Evolutionary conservation across 2,888 invertebrate genomes (phyloP).

Genomic region (Oscheius myriophilus): DNA sequence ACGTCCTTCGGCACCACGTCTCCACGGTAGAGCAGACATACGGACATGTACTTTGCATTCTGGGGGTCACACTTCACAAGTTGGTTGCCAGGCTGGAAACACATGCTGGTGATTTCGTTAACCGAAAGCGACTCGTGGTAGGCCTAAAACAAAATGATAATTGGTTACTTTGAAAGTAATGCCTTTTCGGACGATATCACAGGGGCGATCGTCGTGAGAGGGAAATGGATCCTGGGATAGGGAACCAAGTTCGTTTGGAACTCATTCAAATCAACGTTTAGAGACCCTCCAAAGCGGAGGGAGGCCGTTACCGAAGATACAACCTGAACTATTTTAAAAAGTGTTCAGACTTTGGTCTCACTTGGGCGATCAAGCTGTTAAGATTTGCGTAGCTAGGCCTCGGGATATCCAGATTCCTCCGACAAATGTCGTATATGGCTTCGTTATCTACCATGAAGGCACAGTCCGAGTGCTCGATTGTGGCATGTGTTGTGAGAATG

Average conservation of each 20-base stretch:
- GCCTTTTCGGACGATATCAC: slow-evolving; percentile 60
- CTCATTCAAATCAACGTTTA: slow-evolving; percentile 87
- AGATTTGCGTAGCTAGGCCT: slow-evolving; percentile 86
- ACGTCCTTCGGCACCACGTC: slow-evolving; percentile 93
- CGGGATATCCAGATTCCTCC: slow-evolving; percentile 74
- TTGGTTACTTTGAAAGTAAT: background rate
- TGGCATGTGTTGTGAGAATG: slow-evolving; percentile 92
- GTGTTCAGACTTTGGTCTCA: slow-evolving; percentile 2
- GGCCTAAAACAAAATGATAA: too few relatives aligned
- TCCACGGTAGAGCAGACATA: slow-evolving; percentile 77
- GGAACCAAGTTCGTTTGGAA: slow-evolving; percentile 79
- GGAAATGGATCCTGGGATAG: slow-evolving; percentile 90
- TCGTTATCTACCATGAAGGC: slow-evolving; percentile 92
- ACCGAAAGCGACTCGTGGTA: slow-evolving; percentile 61
- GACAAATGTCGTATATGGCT: slow-evolving; percentile 87
- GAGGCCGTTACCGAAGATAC: slow-evolving; percentile 88
- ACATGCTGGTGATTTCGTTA: slow-evolving; percentile 90
- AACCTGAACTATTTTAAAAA: slow-evolving; percentile 9
- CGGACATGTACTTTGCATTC: slow-evolving; percentile 73
- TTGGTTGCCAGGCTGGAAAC: slow-evolving; percentile 85
- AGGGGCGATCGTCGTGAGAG: slow-evolving; percentile 80
- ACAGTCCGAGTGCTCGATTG: slow-evolving; percentile 90
- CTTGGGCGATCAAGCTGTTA: slow-evolving; percentile 87
- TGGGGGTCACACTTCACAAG: slow-evolving; percentile 88
- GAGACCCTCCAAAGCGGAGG: slow-evolving; percentile 86